Conservation (phyloP, 1,140 invertebrate genomes). For the Drosophila pruinosa region DNA sequence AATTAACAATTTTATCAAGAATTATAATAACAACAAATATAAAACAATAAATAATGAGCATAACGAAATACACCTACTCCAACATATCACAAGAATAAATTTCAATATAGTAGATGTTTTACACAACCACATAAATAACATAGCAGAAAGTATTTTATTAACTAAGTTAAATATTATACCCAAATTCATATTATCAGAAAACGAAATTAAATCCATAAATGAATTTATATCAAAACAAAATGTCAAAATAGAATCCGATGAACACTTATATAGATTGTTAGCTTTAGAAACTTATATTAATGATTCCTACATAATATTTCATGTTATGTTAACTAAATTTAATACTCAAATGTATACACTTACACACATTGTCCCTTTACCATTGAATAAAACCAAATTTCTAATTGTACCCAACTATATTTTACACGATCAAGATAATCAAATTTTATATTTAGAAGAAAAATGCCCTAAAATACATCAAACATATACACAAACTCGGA, state of each 20-base stretch:
- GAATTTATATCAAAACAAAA: background rate
- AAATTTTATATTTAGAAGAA: background rate
- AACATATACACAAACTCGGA: too few relatives aligned
- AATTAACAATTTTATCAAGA: constrained; percentile 8
- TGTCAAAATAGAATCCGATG: background rate
- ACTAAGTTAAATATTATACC: constrained; percentile 4
- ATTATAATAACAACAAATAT: constrained; percentile 5
- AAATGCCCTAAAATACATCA: constrained; percentile 8
- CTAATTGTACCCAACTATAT: too few relatives aligned
- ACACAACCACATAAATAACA: constrained; percentile 24
- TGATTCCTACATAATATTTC: background rate
- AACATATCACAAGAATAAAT: constrained; percentile 16
- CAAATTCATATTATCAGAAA: constrained; percentile 21
- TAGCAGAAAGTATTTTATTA: constrained; percentile 21
- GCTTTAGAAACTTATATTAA: background rate
- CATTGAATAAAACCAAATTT: background rate
- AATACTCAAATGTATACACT: background rate
- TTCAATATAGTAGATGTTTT: too few relatives aligned
- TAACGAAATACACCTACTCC: constrained; percentile 14
- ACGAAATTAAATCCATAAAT: too few relatives aligned
- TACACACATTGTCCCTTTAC: background rate
- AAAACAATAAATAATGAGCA: constrained; percentile 7
- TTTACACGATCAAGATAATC: background rate
- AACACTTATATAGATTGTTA: constrained; percentile 3
- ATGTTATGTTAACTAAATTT: background rate